Base-by-base conservation (phyloP, 2,797 vertebrate species). In the Mastacembelus armatus region DNA sequence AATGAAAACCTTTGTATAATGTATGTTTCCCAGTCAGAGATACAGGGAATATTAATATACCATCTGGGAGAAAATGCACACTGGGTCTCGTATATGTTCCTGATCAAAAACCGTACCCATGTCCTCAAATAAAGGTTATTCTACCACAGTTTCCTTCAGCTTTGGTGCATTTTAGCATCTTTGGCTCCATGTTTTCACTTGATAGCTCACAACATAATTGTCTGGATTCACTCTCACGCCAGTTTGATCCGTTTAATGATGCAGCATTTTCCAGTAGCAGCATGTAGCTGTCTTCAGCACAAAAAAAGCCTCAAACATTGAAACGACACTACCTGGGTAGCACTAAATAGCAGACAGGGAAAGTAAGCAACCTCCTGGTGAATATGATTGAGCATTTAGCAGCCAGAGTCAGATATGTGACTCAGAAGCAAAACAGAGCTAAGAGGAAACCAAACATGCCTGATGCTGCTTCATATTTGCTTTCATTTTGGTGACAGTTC, bases 1-100 rank as follows among this genome's bases (percentile, higher is more conserved):
- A 69, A 68, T 59, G 1, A 75, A 52, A 60, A 38, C 19, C 22
- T 60, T 57, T 59, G 35, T 29, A 19, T 30, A 52, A 56, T 27
- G 44, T 49, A 43, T 0, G 33, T 54, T 77, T 68, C 32, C 45
- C 4, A 0, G 40, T 16, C 3, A 0, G 1, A 60, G 55, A 60
- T 48, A 4, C 11, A 3, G 29, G 40, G 56, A 70, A 52, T 75
- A 32, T 40, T 44, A 64, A 70, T 50, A 16, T 59, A n/a, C 14
- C 36, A 44, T 21, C 45, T 29, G 12, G 21, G 18, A 44, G 19
- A 33, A 29, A 38, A 47, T 36, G 49, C 52, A 33, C 22, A 19
- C 7, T 3, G 9, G 15, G 16, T 16, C 4, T 15, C 12, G 21
- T 15, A 9, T 39, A 11, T 45, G 19, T 15, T 64, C 16, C 16